Percentiles rank a stretch among this genome's conserved stretches.
phyloP scores from a whole-genome alignment of 2,113 vertebrate species.

The Podocnemis expansa region DNA sequence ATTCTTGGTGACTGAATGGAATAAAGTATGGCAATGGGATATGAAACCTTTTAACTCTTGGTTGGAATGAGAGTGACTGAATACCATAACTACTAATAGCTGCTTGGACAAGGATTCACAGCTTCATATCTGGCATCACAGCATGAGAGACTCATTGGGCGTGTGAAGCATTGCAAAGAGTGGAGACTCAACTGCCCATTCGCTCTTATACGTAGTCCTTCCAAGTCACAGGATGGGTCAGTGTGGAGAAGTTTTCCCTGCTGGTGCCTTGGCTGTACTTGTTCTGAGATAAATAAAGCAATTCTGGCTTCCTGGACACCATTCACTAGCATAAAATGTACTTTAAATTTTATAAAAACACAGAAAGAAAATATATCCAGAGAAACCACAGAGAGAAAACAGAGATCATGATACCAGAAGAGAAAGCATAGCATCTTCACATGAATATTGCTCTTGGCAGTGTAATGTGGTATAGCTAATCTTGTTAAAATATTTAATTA shows the following conservation, averaged over 20 bases:
- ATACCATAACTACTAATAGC: not conserved
- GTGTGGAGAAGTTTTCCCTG: conserved; percentile 2
- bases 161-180: not conserved
- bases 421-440: conserved; percentile 45
- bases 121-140: not conserved
- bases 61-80: not conserved
- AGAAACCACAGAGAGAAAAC: conserved; percentile 45
- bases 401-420: conserved; percentile 28
- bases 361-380: not conserved
- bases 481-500: conserved; percentile 50
- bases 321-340: conserved; percentile 52
- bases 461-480: not conserved
- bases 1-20: not conserved
- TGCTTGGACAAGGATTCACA: not conserved
- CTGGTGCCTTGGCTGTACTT: conserved; percentile 19
- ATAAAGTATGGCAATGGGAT: not conserved
- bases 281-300: conserved; percentile 29
- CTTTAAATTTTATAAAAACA: conserved; percentile 56
- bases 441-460: conserved; percentile 63
- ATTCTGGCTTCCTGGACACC: conserved; percentile 31
- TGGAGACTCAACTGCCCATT: not conserved
- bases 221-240: not conserved
- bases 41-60: not conserved
- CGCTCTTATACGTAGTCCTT: not conserved
- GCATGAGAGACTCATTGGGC: not conserved